phyloP scores from a whole-genome alignment of 2,888 invertebrate species.

The Rotaria socialis region DNA sequence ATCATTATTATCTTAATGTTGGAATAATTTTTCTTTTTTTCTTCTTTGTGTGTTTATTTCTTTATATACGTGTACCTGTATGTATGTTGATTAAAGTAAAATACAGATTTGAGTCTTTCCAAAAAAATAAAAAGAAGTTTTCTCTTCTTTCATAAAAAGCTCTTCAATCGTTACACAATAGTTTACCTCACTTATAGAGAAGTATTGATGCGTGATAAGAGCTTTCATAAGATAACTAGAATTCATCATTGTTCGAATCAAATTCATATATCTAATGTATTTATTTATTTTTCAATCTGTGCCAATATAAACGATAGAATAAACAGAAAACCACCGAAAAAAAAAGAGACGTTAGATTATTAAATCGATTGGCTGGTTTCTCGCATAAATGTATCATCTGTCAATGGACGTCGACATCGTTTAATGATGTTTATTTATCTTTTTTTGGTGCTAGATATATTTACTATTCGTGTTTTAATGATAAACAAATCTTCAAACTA shows the following conservation, averaged over 20 bases:
- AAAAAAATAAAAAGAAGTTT: not conserved
- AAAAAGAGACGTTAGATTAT: not conserved
- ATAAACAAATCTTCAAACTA: not conserved
- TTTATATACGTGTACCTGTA: not conserved
- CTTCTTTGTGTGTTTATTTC: not conserved
- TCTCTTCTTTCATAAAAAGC: too few relatives aligned
- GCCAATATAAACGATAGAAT: not conserved
- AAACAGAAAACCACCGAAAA: not conserved
- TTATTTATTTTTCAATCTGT: not conserved
- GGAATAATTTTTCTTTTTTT: not conserved
- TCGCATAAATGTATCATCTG: constrained; percentile 43
- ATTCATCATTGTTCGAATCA: not conserved
- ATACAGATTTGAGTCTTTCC: constrained; percentile 15
- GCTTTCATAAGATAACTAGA: not conserved
- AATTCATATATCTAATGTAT: not conserved
- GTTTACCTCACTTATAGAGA: not conserved
- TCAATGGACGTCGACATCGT: not conserved
- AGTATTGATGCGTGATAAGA: not conserved
- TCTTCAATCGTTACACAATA: not conserved
- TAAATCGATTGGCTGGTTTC: constrained; percentile 38
- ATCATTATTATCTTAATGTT: not conserved
- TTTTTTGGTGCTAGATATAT: not conserved
- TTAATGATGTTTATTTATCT: too few relatives aligned
- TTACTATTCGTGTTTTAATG: not conserved
- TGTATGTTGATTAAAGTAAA: not conserved